Base-by-base conservation (phyloP, 2,888 invertebrate species). In the Aphodius sticticus region DNA sequence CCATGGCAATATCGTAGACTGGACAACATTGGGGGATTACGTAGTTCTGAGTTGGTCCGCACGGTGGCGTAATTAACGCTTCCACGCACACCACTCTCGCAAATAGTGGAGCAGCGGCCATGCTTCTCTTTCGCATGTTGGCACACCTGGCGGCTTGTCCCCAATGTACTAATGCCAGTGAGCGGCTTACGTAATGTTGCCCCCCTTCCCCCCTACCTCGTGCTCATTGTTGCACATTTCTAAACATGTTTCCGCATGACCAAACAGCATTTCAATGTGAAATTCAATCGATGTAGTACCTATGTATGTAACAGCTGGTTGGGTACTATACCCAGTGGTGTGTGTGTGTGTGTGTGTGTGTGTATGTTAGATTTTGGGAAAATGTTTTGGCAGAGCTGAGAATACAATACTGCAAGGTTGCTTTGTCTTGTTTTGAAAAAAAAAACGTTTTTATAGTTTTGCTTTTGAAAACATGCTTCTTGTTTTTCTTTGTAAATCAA, bases 211-310 rank as follows among this genome's bases (percentile, higher is more conserved):
- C 16, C 71, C 71, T 71, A 16, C 15, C 12, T 16, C 71, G 71
- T 16, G 15, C n/a, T 16, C 71, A 71, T 71, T 71, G 71, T 71
- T 35, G 71, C 16, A 71, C 71, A 71, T 71, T 71, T 71, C 71
- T 16, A 71, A 71, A 71, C 71, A 71, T 71, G 16, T 71, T 71
- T 35, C 26, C 26, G 26, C 26, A 26, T 26, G 26, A 26, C 26
- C 26, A 26, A 26, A 14, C 9, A 7, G 71, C 16, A 16, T 15
- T 71, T 26, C 15, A 14, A n/a, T 70, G 1, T n/a, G 70, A 1
- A 70, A 70, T 70, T 70, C 26, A 26, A 26, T 70, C 70, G 70
- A 4, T 70, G 70, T 70, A 70, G 16, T 26, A 70, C n/a, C 5
- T 5, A 71, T 71, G 35, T 14, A 12, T 6, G 71, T 71, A 16